These are phyloP conservation scores for Corynorhinus townsendii DNA, from an alignment of 2,113 vertebrate genomes.

Conservation along the genomic window DNA sequence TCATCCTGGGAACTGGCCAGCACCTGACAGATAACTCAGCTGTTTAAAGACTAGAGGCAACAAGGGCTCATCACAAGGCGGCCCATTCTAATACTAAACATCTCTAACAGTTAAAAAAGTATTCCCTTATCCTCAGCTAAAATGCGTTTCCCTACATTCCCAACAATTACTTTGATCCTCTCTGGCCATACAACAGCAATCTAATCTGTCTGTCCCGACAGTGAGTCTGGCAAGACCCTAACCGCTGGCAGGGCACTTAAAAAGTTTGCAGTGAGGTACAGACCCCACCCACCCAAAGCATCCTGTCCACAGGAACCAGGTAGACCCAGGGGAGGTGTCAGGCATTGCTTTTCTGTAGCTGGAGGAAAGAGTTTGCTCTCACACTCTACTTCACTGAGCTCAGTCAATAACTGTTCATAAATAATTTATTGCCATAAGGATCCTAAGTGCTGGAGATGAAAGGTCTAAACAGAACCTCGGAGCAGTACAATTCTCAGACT, in stretches of 20 bases:
- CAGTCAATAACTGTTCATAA: constrained; percentile 44
- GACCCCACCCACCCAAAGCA: neutral
- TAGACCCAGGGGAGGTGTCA: neutral
- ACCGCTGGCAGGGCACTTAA: no score
- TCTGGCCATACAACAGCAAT: neutral
- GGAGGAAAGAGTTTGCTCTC: neutral
- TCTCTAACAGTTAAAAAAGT: neutral
- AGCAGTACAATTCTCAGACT: neutral
- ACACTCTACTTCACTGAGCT: neutral
- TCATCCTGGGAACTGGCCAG: neutral
- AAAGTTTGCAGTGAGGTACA: neutral
- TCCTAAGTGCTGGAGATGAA: constrained; percentile 38
- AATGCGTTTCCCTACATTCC: neutral
- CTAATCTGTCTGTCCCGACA: neutral
- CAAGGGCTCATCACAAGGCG: neutral
- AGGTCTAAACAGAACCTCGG: neutral
- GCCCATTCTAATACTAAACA: neutral
- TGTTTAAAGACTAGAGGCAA: neutral
- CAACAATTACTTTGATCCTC: neutral
- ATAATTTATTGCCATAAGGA: constrained; percentile 48
- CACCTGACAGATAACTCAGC: neutral
- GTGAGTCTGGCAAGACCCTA: neutral
- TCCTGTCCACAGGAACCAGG: neutral
- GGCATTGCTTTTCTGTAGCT: neutral
- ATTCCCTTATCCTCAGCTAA: neutral